Conservation (phyloP, 2,888 invertebrate species). For the Ophion obscuratus region DNA sequence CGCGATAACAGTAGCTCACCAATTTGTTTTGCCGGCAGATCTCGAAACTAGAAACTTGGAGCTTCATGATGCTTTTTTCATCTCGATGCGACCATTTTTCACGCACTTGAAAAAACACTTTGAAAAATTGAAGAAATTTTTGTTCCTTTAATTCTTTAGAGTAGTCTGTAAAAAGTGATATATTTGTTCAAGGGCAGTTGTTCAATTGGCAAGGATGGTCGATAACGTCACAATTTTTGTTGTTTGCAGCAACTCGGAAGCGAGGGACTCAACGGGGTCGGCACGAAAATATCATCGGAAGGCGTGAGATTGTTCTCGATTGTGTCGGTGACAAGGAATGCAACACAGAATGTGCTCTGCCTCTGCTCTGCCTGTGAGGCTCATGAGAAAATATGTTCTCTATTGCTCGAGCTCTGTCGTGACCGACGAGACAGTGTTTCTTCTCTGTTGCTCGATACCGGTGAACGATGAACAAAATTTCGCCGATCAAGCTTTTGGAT, state of each 20-base stretch:
- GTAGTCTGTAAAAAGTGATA: no score
- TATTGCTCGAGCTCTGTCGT: constrained; percentile 95
- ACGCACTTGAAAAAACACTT: no score
- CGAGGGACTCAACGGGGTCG: constrained; percentile 90
- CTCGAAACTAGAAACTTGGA: no score
- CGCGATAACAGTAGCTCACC: no score
- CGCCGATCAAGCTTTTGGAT: constrained; percentile 94
- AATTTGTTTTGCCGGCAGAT: no score
- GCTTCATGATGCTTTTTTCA: no score
- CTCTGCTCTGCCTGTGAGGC: constrained; percentile 85
- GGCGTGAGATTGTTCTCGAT: constrained; percentile 95
- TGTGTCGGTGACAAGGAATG: constrained; percentile 95
- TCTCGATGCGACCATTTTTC: no score
- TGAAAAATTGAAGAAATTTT: no score
- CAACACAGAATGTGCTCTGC: constrained; percentile 92
- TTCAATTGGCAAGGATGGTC: constrained; percentile 92
- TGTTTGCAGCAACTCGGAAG: constrained; percentile 93
- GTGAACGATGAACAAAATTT: no score
- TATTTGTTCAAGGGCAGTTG: constrained; percentile 86
- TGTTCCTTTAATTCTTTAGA: no score
- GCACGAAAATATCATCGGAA: constrained; percentile 88
- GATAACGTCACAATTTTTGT: constrained; percentile 93
- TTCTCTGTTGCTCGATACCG: constrained; percentile 95
- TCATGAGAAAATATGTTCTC: constrained; percentile 94
- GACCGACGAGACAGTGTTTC: constrained; percentile 95